phyloP scores from a whole-genome alignment of 2,113 vertebrate genomes.

The Aptenodytes patagonicus region DNA sequence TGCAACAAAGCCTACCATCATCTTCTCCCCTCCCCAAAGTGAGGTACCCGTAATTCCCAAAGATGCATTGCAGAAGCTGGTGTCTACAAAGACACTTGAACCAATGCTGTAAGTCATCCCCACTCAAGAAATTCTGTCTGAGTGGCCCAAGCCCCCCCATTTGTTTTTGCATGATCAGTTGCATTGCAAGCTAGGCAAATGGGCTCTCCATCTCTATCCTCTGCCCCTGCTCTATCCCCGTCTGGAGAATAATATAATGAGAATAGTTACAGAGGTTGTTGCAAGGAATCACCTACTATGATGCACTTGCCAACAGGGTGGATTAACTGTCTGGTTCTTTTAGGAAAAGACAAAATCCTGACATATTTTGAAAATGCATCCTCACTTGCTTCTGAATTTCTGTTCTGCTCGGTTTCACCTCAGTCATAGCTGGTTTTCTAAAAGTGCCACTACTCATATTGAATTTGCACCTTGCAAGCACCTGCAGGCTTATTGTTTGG shows the following conservation, averaged over 20 bases:
- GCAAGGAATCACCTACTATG: constrained; percentile 47
- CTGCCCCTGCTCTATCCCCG: not conserved
- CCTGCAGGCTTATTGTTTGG: constrained; percentile 51
- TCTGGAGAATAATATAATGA: constrained; percentile 53
- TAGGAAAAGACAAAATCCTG: constrained; percentile 53
- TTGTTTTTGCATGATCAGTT: not conserved
- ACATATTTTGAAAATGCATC: constrained; percentile 54
- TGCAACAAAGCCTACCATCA: not conserved
- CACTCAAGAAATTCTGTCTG: not conserved
- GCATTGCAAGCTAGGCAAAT: not conserved
- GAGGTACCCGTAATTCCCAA: not conserved
- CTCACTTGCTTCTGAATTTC: constrained; percentile 35
- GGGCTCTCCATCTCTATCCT: not conserved
- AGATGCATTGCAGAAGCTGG: not conserved
- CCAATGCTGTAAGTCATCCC: not conserved
- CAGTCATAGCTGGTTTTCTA: constrained; percentile 1
- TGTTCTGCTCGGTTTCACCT: constrained; percentile 35
- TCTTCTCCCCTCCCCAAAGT: not conserved
- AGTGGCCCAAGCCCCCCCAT: not conserved
- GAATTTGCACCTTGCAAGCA: constrained; percentile 54
- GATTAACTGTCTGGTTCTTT: constrained; percentile 60
- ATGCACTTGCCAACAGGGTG: constrained; percentile 44
- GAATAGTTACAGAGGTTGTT: constrained; percentile 39
- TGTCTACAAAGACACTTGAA: not conserved
- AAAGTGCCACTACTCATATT: constrained; percentile 45